Percentiles rank a stretch among this genome's conserved stretches.
These are phyloP conservation scores for Gila orcuttii DNA, from an alignment of 2,113 vertebrate genomes.

Conservation along the genomic window DNA sequence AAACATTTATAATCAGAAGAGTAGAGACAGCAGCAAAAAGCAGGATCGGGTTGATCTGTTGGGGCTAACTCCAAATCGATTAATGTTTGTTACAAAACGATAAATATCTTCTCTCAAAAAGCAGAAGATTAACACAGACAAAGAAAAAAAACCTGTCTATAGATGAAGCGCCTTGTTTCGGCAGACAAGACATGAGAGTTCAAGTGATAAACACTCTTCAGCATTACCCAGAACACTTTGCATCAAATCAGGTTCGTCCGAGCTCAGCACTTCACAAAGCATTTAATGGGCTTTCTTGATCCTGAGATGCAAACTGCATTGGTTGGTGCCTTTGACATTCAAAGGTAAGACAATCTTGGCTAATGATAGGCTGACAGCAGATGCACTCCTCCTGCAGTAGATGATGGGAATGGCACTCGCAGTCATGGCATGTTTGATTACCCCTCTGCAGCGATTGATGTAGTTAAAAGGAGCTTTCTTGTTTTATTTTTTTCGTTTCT, in stretches of 20 bases:
- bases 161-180: conserved; percentile 21
- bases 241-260: conserved; percentile 26
- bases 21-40: background rate
- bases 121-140: conserved; percentile 17
- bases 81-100: conserved; percentile 19
- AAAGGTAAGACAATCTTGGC: conserved; percentile 51
- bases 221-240: conserved; percentile 35
- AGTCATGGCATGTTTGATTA: conserved; percentile 41
- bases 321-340: conserved; percentile 50
- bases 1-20: background rate
- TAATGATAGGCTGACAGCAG: conserved; percentile 52
- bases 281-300: conserved; percentile 32
- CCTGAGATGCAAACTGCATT: conserved; percentile 49
- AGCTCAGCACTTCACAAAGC: conserved; percentile 23
- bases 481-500: conserved; percentile 40
- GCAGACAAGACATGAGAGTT: conserved; percentile 27
- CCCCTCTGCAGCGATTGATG: conserved; percentile 48
- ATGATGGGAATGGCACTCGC: conserved; percentile 51
- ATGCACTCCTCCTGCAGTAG: conserved; percentile 45
- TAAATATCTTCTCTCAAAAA: conserved; percentile 35
- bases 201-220: conserved; percentile 32
- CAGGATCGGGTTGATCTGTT: background rate
- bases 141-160: conserved; percentile 12
- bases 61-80: conserved; percentile 10
- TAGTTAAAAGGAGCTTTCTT: conserved; percentile 53